A percentile compares a stretch with the other conserved stretches of the same genome.
phyloP scores from a whole-genome alignment of 2,888 invertebrate species.

The Xestia sexstrigata region DNA sequence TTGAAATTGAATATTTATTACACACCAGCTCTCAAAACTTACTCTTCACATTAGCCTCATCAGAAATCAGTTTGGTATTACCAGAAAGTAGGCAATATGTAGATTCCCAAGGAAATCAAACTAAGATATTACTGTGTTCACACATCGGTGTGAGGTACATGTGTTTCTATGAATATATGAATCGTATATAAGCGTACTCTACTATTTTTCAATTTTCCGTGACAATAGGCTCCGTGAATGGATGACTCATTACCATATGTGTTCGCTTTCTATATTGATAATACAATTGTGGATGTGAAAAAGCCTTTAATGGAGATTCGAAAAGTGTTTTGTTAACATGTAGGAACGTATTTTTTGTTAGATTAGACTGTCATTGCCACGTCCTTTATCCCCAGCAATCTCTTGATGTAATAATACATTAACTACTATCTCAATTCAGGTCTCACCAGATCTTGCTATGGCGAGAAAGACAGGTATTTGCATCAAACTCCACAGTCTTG shows the following conservation, averaged over 20 bases:
- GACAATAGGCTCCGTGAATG: slow-evolving; percentile 84
- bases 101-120: slow-evolving; percentile 55
- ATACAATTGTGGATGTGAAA: slow-evolving; percentile 57
- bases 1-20: slow-evolving; percentile 49
- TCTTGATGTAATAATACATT: not conserved
- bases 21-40: slow-evolving; percentile 18
- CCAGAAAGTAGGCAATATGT: slow-evolving; percentile 37
- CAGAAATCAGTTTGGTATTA: slow-evolving; percentile 30
- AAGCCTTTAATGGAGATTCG: slow-evolving; percentile 47
- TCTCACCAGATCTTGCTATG: not conserved
- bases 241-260: slow-evolving; percentile 77
- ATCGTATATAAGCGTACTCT: slow-evolving; percentile 78
- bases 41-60: slow-evolving; percentile 18
- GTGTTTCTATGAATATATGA: slow-evolving; percentile 87
- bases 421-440: not conserved
- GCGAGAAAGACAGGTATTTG: not conserved
- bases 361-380: slow-evolving; percentile 23
- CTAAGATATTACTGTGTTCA: slow-evolving; percentile 68
- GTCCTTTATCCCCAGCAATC: not conserved
- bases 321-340: slow-evolving; percentile 37
- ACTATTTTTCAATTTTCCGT: slow-evolving; percentile 89
- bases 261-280: slow-evolving; percentile 52
- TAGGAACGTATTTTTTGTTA: slow-evolving; percentile 19
- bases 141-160: slow-evolving; percentile 63
- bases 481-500: slow-evolving; percentile 11